Percentiles rank a stretch among this genome's conserved stretches.
Evolutionary conservation across 2,113 vertebrate genomes (phyloP).

Genomic region (Nesogale talazaci): DNA sequence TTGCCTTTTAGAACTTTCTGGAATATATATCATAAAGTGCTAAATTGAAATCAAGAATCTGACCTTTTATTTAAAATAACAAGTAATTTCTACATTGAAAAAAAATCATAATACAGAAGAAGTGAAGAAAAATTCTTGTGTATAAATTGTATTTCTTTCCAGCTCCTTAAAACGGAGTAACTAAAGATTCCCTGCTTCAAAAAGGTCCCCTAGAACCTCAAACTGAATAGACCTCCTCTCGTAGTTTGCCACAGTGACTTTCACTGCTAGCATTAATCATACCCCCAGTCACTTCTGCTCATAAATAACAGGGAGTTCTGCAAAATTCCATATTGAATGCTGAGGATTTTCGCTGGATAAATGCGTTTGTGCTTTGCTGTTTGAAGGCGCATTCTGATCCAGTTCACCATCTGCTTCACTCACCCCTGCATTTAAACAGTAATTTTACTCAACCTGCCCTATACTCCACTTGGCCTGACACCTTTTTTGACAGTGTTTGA

Average conservation of each 20-base stretch:
- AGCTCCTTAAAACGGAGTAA: constrained; percentile 13
- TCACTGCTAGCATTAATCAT: constrained; percentile 56
- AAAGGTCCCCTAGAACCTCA: constrained; percentile 54
- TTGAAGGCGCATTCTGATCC: constrained; percentile 7
- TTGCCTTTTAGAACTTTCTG: background rate
- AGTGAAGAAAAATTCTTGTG: background rate
- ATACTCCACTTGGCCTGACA: background rate
- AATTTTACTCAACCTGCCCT: background rate
- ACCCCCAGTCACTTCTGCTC: constrained; percentile 56
- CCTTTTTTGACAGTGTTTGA: background rate
- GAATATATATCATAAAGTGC: background rate
- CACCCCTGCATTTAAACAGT: constrained; percentile 64
- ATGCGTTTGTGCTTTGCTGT: constrained; percentile 46
- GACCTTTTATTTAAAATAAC: background rate
- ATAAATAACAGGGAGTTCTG: constrained; percentile 57
- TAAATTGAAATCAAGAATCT: constrained; percentile 25
- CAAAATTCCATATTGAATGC: constrained; percentile 56
- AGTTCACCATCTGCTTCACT: constrained; percentile 65
- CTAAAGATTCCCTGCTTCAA: background rate
- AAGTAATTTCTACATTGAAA: constrained; percentile 28
- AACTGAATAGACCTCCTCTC: constrained; percentile 72
- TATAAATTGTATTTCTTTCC: background rate
- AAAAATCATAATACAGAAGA: background rate
- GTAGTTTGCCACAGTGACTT: constrained; percentile 69
- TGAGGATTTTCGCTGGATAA: constrained; percentile 69